phyloP scores from a whole-genome alignment of 1,140 invertebrate species.

The Drosophila pachea region DNA sequence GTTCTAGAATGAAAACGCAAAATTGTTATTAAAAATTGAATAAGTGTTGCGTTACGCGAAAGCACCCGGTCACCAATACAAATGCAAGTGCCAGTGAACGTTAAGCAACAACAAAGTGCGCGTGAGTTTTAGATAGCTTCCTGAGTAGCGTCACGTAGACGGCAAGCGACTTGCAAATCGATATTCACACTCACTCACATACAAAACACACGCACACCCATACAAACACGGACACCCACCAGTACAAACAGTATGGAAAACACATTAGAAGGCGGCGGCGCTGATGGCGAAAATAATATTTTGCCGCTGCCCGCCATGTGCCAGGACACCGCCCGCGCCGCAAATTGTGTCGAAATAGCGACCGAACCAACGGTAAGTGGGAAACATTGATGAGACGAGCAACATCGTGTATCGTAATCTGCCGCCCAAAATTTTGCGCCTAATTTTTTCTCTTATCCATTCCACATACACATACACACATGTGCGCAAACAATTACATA shows the following conservation, averaged over 20 bases:
- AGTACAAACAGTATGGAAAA: constrained; percentile 59
- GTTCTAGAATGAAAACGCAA: constrained; percentile 52
- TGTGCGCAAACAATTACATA: constrained; percentile 12
- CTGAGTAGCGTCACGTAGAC: constrained; percentile 72
- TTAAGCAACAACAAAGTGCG: constrained; percentile 34
- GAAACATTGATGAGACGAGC: background rate
- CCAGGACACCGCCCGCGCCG: constrained; percentile 33
- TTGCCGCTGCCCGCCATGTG: constrained; percentile 34
- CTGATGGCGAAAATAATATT: constrained; percentile 59
- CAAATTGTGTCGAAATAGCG: constrained; percentile 1
- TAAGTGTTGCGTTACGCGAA: constrained; percentile 28
- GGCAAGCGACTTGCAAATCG: constrained; percentile 58
- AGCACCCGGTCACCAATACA: constrained; percentile 47
- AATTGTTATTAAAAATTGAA: constrained; percentile 47
- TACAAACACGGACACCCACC: constrained; percentile 45
- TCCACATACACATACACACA: constrained; percentile 10
- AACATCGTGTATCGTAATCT: constrained; percentile 18
- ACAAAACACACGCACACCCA: constrained; percentile 33
- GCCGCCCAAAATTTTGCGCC: constrained; percentile 37
- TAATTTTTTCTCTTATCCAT: constrained; percentile 43
- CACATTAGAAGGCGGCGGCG: constrained; percentile 50
- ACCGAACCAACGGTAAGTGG: constrained; percentile 27
- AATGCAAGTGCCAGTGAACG: constrained; percentile 39
- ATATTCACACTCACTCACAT: constrained; percentile 58
- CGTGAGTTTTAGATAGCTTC: constrained; percentile 48